A percentile compares a stretch with the other conserved stretches of the same genome.
These are phyloP conservation scores for fruit fly (Drosophila melanogaster) DNA, from an alignment of 1,140 invertebrate species.

Conservation along the genomic window DNA sequence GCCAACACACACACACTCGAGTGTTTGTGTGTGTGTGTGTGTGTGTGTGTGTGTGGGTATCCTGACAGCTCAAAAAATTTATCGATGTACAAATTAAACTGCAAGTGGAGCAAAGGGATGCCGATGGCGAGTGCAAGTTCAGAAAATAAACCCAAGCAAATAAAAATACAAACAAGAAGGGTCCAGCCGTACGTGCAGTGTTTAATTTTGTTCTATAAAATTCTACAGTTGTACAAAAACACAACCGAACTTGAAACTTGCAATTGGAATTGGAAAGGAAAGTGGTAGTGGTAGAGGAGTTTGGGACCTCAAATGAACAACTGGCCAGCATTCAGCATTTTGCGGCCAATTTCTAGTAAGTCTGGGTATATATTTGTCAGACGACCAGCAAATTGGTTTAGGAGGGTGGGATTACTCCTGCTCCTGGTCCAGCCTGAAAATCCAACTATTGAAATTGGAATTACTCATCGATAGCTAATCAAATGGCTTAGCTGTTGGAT, in stretches of 20 bases:
- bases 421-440: neutral
- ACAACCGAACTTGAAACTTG: constrained; percentile 43
- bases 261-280: neutral
- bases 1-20: constrained; percentile 26
- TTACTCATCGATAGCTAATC: constrained; percentile 57
- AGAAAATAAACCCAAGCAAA: constrained; percentile 55
- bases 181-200: constrained; percentile 35
- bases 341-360: constrained; percentile 54
- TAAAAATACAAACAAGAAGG: constrained; percentile 34
- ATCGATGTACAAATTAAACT: constrained; percentile 82
- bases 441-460: constrained; percentile 61
- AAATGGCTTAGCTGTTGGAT: constrained; percentile 46
- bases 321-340: constrained; percentile 64
- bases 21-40: constrained; percentile 16
- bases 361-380: constrained; percentile 43
- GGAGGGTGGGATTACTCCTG: constrained; percentile 12
- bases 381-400: constrained; percentile 62
- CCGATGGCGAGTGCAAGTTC: constrained; percentile 13
- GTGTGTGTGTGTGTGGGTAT: constrained; percentile 16
- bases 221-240: constrained; percentile 54
- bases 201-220: constrained; percentile 76
- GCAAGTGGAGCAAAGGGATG: constrained; percentile 46
- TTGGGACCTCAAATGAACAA: constrained; percentile 59
- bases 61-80: constrained; percentile 78
- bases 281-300: constrained; percentile 4